phyloP scores from a whole-genome alignment of 2,113 vertebrate genomes.

The Marmota monax region DNA sequence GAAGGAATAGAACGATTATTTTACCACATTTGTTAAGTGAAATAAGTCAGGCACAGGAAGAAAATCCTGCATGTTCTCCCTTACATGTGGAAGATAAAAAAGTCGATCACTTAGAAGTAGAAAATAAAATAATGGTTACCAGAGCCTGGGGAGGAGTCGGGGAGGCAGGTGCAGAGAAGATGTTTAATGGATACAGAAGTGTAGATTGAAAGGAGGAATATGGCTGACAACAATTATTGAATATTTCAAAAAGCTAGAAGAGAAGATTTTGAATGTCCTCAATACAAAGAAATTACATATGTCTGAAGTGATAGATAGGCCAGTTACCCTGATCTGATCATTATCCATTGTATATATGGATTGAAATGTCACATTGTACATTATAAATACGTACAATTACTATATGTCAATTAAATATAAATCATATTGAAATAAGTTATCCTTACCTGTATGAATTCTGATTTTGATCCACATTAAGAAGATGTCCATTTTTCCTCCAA shows the following conservation, averaged over 20 bases:
- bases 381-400: background rate
- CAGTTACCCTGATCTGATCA: background rate
- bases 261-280: background rate
- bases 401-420: background rate
- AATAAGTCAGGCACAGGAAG: background rate
- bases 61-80: background rate
- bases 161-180: rapidly evolving
- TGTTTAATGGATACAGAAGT: too few species aligned
- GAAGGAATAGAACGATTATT: background rate
- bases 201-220: background rate
- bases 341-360: background rate
- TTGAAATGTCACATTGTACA: background rate
- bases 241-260: background rate
- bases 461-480: constrained; percentile 94
- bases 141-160: background rate
- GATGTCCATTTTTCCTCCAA: constrained; percentile 93
- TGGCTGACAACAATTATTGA: background rate
- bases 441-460: constrained; percentile 97
- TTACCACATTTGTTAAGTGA: constrained; percentile 84
- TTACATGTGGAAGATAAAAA: background rate
- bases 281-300: background rate
- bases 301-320: background rate
- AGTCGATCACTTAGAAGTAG: background rate
- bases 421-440: background rate
- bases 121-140: background rate